Evolutionary conservation across 2,797 vertebrate genomes (phyloP).

Genomic region (Coccyzus lansbergi): DNA sequence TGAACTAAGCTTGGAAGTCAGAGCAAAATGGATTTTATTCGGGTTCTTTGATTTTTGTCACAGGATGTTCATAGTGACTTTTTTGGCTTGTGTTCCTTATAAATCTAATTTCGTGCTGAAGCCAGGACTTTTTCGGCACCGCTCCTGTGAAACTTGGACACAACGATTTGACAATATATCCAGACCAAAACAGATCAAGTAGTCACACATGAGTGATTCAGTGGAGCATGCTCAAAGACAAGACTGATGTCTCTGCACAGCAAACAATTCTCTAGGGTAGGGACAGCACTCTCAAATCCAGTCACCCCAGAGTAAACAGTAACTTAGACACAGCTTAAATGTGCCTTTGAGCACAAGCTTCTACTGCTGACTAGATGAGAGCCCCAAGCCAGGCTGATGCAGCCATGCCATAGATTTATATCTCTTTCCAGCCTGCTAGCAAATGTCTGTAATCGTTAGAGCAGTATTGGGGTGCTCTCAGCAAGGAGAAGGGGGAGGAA

Average conservation of each 20-base stretch:
- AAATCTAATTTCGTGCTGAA: conserved; percentile 71
- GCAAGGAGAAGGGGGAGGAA: neutral
- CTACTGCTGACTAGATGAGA: conserved; percentile 46
- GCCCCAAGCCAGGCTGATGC: conserved; percentile 60
- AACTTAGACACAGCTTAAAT: conserved; percentile 64
- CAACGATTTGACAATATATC: conserved; percentile 65
- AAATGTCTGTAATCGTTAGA: neutral
- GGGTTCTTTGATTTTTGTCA: conserved; percentile 67
- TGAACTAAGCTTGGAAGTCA: conserved; percentile 30
- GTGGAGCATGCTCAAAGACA: conserved; percentile 70
- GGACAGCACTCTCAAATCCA: conserved; percentile 53
- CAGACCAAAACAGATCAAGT: conserved; percentile 76
- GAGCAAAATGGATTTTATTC: conserved; percentile 53
- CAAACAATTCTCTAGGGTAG: conserved; percentile 67
- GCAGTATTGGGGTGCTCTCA: neutral
- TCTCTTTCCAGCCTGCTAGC: conserved; percentile 55
- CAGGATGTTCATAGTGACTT: conserved; percentile 37
- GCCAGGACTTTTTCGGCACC: conserved; percentile 75
- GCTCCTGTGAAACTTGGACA: conserved; percentile 74
- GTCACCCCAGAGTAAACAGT: conserved; percentile 77
- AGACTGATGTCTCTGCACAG: conserved; percentile 58
- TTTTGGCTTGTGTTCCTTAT: conserved; percentile 65
- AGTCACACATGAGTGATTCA: conserved; percentile 68
- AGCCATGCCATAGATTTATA: conserved; percentile 39
- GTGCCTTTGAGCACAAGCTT: conserved; percentile 58